Conservation (phyloP, 2,113 vertebrate genomes). For the Ascaphus truei region DNA sequence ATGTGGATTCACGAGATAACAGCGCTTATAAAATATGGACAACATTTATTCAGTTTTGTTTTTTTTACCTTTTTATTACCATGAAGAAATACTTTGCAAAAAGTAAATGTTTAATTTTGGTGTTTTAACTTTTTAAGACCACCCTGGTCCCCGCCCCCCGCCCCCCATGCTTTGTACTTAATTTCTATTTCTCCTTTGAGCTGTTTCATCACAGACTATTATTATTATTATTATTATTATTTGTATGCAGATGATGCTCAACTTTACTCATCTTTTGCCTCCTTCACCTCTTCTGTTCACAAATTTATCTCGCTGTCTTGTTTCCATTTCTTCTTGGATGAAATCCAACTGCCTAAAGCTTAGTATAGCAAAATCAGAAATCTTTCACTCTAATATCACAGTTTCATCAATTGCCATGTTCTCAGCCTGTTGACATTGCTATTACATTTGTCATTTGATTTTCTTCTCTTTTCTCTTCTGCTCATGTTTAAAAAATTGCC, state of each 20-base stretch:
- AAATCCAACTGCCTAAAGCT: constrained; percentile 11
- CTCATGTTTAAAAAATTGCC: too few relatives aligned
- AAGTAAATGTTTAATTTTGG: too few relatives aligned
- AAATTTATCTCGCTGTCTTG: constrained; percentile 8
- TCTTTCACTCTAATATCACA: constrained; percentile 14
- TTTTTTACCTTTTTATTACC: too few relatives aligned
- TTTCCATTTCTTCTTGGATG: constrained; percentile 21
- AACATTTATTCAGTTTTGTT: too few relatives aligned
- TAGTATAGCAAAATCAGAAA: constrained; percentile 17
- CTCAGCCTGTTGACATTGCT: constrained; percentile 2
- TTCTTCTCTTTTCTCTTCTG: background rate
- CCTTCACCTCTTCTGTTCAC: constrained; percentile 8
- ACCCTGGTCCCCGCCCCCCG: too few relatives aligned
- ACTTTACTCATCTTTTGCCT: constrained; percentile 3
- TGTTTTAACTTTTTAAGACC: too few relatives aligned
- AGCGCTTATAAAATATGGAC: too few relatives aligned
- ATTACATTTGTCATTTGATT: constrained; percentile 1
- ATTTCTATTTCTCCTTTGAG: background rate
- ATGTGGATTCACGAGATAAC: too few relatives aligned
- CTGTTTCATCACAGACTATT: background rate
- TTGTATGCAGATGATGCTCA: constrained; percentile 4
- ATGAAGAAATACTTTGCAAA: too few relatives aligned
- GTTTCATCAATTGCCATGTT: constrained; percentile 23
- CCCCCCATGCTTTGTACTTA: background rate
- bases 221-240: constrained; percentile 1